Base-by-base conservation (phyloP, 2,888 invertebrate species). In the Phalera bucephala region DNA sequence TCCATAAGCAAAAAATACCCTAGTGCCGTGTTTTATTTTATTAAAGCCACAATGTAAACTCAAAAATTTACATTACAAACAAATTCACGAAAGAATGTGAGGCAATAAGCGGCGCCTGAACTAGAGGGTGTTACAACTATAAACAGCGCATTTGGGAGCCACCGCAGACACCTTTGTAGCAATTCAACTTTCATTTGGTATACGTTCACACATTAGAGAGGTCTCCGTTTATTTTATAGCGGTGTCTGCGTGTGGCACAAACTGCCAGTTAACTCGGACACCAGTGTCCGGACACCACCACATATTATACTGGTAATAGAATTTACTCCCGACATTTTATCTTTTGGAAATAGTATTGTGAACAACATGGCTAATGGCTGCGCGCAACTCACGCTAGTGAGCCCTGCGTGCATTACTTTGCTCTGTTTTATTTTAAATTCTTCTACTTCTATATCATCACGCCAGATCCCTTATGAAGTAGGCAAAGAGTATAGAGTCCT, bases 191-290 rank as follows among this genome's bases (percentile, higher is more conserved):
- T 62, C 55, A 54, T 64, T 57, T 54, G 52, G 57, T 54, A 54
- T 62, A 63, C 63, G 62, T 69, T 58, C 55, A 53, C 63, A 64
- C 70, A 68, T 74, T 70, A 66, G 47, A 63, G 52, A 45, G 43
- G 59, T 44, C 37, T 47, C 52, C 57, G 71, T 72, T 68, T 68
- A 66, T 75, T 74, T 76, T 73, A 74, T 70, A 70, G 69, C 59
- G 64, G 66, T 64, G 62, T 57, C 61, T 60, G 54, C 45, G 64
- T 52, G 52, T 51, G 45, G 46, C 52, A 52, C 57, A 65, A 70
- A 72, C 67, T 64, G 54, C 57, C 69, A 55, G 64, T 68, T 70
- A 72, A 64, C 67, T 64, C 57, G 52, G 36, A 33, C 36, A 30
- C 39, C 49, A 39, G 45, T 45, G 44, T 47, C 50, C 36, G 45